A percentile compares a stretch with the other conserved stretches of the same genome.
Evolutionary conservation across 2,113 vertebrate species (phyloP).

Genomic region (Cebidichthys violaceus): DNA sequence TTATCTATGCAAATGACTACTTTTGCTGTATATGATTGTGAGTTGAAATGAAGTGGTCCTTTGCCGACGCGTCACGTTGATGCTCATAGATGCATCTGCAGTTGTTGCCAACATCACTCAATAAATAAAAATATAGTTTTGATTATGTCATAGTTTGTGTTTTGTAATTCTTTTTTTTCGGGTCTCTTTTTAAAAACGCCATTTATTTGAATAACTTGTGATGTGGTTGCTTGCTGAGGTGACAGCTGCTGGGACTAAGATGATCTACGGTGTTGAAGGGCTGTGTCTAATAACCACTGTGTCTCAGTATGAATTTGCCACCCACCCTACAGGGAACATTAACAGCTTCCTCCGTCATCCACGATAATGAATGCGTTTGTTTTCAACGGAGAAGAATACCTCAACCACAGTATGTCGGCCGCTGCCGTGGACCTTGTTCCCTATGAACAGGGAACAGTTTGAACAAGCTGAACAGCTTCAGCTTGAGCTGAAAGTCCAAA

Average conservation of each 20-base stretch:
- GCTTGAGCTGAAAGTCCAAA: slow-evolving; percentile 34
- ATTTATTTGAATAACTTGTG: slow-evolving; percentile 19
- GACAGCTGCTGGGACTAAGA: slow-evolving; percentile 38
- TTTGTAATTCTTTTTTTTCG: neutral
- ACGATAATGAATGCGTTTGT: slow-evolving; percentile 54
- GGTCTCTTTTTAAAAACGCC: slow-evolving; percentile 2
- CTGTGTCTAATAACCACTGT: slow-evolving; percentile 55
- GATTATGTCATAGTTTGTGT: slow-evolving; percentile 15
- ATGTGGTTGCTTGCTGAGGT: slow-evolving; percentile 22
- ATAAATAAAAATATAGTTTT: slow-evolving; percentile 55
- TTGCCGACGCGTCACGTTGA: slow-evolving; percentile 7
- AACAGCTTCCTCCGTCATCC: slow-evolving; percentile 41
- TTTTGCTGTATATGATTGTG: slow-evolving; percentile 14
- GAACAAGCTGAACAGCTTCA: no score
- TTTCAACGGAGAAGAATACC: slow-evolving; percentile 32
- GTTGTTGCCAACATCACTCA: slow-evolving; percentile 37
- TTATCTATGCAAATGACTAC: slow-evolving; percentile 61
- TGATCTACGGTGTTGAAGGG: slow-evolving; percentile 61
- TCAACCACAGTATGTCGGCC: neutral
- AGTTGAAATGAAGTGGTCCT: neutral
- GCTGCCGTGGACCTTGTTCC: slow-evolving; percentile 3
- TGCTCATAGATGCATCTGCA: neutral
- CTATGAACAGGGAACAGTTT: no score
- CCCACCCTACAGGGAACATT: slow-evolving; percentile 62
- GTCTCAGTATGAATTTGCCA: slow-evolving; percentile 72